A percentile compares a stretch with the other conserved stretches of the same genome.
Conservation (phyloP, 2,113 vertebrate genomes). For the Triplophysa dalaica region DNA sequence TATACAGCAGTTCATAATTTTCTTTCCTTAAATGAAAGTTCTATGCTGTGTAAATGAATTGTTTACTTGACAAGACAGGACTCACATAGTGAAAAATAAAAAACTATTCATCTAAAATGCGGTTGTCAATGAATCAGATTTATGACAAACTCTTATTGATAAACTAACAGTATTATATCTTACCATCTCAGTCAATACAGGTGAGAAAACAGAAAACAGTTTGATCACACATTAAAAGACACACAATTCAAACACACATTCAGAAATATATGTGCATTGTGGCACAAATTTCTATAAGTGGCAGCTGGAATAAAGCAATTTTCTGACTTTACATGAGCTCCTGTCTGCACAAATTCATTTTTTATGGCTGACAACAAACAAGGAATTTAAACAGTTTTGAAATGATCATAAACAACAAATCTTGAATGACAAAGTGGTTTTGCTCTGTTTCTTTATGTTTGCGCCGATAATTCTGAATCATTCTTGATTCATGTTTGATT, state of each 20-base stretch:
- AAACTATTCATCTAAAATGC: too few species aligned
- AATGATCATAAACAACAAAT: too few species aligned
- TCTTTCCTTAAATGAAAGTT: too few species aligned
- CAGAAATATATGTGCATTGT: slow-evolving; percentile 1
- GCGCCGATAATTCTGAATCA: not conserved
- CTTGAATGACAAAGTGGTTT: not conserved
- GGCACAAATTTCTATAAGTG: not conserved
- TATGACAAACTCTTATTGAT: too few species aligned
- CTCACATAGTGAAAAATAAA: not conserved
- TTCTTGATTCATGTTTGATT: not conserved
- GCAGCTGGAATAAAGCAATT: not conserved
- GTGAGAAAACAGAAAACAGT: not conserved
- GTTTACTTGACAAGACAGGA: too few species aligned
- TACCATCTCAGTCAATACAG: not conserved
- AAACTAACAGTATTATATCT: not conserved
- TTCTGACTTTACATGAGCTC: not conserved
- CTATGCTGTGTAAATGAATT: too few species aligned
- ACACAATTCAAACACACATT: not conserved
- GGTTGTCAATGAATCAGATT: too few species aligned
- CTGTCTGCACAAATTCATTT: not conserved
- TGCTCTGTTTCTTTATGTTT: not conserved
- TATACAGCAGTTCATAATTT: too few species aligned
- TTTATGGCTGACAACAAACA: not conserved
- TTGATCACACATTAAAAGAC: not conserved
- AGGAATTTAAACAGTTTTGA: not conserved